These are phyloP conservation scores for Bufo bufo DNA, from an alignment of 2,113 vertebrate genomes.

Conservation along the genomic window DNA sequence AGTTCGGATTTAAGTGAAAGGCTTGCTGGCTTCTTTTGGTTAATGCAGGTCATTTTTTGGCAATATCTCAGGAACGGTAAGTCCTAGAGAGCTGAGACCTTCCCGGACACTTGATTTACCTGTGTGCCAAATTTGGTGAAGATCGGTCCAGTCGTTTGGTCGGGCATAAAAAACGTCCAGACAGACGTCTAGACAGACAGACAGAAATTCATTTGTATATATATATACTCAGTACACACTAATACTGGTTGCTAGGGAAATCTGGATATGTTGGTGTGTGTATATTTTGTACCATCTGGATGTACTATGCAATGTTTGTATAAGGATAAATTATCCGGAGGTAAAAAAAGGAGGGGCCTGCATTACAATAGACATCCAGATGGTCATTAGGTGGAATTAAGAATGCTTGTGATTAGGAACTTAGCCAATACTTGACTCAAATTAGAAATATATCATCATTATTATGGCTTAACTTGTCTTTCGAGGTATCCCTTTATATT, in stretches of 20 bases:
- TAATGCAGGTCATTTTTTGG: no score
- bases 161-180: no score
- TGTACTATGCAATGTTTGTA: constrained; percentile 20
- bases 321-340: constrained; percentile 34
- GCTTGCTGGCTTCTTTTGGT: no score
- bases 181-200: no score
- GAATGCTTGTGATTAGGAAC: constrained; percentile 45
- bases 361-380: constrained; percentile 48
- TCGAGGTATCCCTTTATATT: constrained; percentile 17
- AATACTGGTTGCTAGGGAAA: not conserved
- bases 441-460: constrained; percentile 45
- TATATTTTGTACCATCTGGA: constrained; percentile 40
- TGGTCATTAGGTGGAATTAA: constrained; percentile 49
- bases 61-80: no score
- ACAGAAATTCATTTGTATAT: no score
- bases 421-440: constrained; percentile 48
- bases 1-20: no score
- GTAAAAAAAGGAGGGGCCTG: not conserved
- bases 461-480: constrained; percentile 39
- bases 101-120: no score
- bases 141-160: no score
- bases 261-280: not conserved
- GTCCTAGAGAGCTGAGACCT: no score
- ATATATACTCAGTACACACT: not conserved
- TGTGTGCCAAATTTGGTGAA: no score